phyloP scores from a whole-genome alignment of 2,797 vertebrate genomes.

The Schizopygopsis malacanthus region DNA sequence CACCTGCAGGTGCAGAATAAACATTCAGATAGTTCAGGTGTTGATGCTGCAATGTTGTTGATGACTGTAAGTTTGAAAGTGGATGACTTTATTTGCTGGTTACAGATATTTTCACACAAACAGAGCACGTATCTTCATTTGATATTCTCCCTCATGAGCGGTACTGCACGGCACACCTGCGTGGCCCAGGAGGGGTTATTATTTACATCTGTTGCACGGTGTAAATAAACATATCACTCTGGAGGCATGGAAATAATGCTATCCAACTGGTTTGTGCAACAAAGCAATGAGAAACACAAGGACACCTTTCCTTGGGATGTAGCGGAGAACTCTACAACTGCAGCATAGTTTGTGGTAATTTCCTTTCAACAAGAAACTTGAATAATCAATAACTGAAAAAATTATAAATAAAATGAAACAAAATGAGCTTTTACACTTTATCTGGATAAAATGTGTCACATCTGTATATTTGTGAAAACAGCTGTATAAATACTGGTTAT shows the following conservation, averaged over 20 bases:
- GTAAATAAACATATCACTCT: constrained; percentile 77
- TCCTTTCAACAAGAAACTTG: not conserved
- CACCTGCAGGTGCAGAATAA: not conserved
- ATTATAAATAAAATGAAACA: not conserved
- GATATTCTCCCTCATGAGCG: constrained; percentile 66
- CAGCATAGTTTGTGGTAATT: not conserved
- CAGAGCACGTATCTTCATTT: constrained; percentile 71
- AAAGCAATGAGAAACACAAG: constrained; percentile 24
- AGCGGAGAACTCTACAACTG: not conserved
- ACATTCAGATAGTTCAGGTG: not conserved
- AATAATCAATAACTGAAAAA: not conserved
- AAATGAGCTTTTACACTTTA: no score
- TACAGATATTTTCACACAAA: constrained; percentile 65
- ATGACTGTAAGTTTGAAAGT: constrained; percentile 51
- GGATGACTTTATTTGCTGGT: constrained; percentile 71
- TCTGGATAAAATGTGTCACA: not conserved
- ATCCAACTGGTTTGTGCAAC: constrained; percentile 46
- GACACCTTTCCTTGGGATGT: not conserved
- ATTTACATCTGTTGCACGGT: constrained; percentile 70
- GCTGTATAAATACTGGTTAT: not conserved
- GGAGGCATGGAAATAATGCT: constrained; percentile 64
- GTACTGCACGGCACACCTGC: constrained; percentile 67
- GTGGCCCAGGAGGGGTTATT: constrained; percentile 61
- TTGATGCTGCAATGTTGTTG: constrained; percentile 36
- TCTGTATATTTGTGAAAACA: not conserved